phyloP scores from a whole-genome alignment of 2,888 invertebrate species.

The Polydrusus tereticollis region DNA sequence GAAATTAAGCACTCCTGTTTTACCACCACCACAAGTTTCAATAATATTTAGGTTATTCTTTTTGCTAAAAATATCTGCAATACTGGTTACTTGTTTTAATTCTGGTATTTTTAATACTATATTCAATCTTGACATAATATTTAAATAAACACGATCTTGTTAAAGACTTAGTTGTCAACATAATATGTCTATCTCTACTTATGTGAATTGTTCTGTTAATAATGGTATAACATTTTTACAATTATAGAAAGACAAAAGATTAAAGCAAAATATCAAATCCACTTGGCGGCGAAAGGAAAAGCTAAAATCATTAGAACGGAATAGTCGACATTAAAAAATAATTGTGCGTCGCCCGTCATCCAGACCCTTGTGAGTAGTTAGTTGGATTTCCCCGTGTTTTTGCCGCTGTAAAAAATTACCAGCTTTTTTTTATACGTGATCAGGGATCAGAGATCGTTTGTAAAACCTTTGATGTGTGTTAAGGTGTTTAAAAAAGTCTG shows the following conservation, averaged over 20 bases:
- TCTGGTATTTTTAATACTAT: too few species aligned
- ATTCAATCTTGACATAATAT: too few species aligned
- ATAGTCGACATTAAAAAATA: conserved; percentile 39
- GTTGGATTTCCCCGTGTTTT: conserved; percentile 37
- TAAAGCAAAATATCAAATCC: conserved; percentile 66
- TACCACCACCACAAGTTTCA: too few species aligned
- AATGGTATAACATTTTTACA: conserved; percentile 42
- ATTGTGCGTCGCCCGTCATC: conserved; percentile 35
- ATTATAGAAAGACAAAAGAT: conserved; percentile 64
- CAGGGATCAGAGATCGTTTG: background rate
- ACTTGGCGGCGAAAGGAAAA: conserved; percentile 62
- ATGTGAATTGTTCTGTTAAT: conserved; percentile 21
- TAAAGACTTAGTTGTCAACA: background rate
- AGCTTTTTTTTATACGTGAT: conserved; percentile 5
- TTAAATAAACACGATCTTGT: background rate
- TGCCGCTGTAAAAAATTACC: conserved; percentile 17
- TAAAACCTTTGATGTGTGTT: too few species aligned
- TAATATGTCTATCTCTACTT: too few species aligned
- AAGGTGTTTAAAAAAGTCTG: too few species aligned
- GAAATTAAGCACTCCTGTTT: too few species aligned
- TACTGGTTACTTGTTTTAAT: too few species aligned
- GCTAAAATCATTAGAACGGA: conserved; percentile 64
- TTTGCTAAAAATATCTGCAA: too few species aligned
- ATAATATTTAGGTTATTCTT: too few species aligned
- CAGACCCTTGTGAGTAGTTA: conserved; percentile 45